Base-by-base conservation (phyloP, 2,797 vertebrate species). In the Syndactyla subalaris region DNA sequence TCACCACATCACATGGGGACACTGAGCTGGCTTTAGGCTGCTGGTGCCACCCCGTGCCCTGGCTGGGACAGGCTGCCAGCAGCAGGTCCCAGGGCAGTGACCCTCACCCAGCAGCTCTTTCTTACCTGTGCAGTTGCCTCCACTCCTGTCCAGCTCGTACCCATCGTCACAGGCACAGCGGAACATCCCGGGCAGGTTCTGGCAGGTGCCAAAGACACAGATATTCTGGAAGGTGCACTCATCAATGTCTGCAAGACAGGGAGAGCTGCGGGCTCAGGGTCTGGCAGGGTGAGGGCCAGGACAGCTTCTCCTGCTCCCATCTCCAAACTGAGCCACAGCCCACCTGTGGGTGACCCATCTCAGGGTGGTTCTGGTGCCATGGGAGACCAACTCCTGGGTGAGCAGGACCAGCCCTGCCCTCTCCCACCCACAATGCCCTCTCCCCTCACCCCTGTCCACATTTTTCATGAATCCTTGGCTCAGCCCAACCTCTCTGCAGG, bases 141-240 rank as follows among this genome's bases (percentile, higher is more conserved):
- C 99, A 0, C 99, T 98, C 54, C 98, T 98, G 97, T 99, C 99
- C 97, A 99, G 98, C 86, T 99, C 99, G 1, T 99, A 99, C 23
- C 99, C 99, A 1, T 99, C 98, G 2, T 99, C 98, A 4, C 99
- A 99, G 88, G 99, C 91, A 2, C 99, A 99, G 89, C 98, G 98
- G 98, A 99, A 99, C 98, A 99, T 99, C 81, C 99, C 99, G 0
- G 99, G 99, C 81, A 99, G 98, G 97, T 99, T 99, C 98, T 99
- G 98, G 88, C 99, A 99, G 30, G 98, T 98, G 85, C 99, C 99
- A 7, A 99, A 99, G 49, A 99, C 98, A 10, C 99, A 99, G 95
- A 99, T 98, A 95, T 99, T 99, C 97, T 99, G 98, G 97, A 99
- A 99, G 73, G 98, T 98, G 95, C 99, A 99, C 88, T 99, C 99